Base-by-base conservation (phyloP, 1,140 invertebrate genomes). In the Andrena cerasifolii region DNA sequence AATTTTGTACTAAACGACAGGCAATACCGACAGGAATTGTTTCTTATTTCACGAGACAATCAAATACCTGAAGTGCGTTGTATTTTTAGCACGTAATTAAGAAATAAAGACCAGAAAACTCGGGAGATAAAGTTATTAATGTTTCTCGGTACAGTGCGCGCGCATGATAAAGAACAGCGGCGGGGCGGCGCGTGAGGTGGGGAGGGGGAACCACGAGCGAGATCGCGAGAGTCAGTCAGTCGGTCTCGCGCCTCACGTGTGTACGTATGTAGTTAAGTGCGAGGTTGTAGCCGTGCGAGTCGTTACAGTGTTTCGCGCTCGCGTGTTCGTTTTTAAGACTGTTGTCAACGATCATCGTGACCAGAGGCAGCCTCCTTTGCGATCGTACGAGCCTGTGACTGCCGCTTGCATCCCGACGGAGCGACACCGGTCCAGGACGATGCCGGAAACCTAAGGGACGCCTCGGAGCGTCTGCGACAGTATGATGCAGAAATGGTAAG, bases 181-280 rank as follows among this genome's bases (percentile, higher is more conserved):
- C 45, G 45, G 40, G 40, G 53, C 70, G 33, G 82, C 86, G 88
- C 87, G 86, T 89, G 88, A 86, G 87, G 88, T 84, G 86, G 73
- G 70, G n/a, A 28, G 63, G 61, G 78, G 86, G 80, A 82, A 78
- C 45, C 43, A 58, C 80, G 36, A 45, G 53, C 43, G 63, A 61
- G 43, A 83, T 70, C 72, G 51, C 66, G 63, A 73, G 54, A 76
- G 61, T 80, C 68, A 75, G 70, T 82, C 86, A 91, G 90, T 91
- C 84, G 85, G 79, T 82, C 84, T 82, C 86, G 87, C 86, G 88
- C 85, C 78, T 86, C 68, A 85, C 88, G 88, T 85, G 87, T 88
- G 86, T 85, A 85, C 76, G 79, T 77, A 61, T 80, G 59, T 58
- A 6, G 36, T 31, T 36, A 16, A 24, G 40, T 36, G 58, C 10